Evolutionary conservation across 2,888 invertebrate species (phyloP).

Genomic region (Dastarcus helophoroides): DNA sequence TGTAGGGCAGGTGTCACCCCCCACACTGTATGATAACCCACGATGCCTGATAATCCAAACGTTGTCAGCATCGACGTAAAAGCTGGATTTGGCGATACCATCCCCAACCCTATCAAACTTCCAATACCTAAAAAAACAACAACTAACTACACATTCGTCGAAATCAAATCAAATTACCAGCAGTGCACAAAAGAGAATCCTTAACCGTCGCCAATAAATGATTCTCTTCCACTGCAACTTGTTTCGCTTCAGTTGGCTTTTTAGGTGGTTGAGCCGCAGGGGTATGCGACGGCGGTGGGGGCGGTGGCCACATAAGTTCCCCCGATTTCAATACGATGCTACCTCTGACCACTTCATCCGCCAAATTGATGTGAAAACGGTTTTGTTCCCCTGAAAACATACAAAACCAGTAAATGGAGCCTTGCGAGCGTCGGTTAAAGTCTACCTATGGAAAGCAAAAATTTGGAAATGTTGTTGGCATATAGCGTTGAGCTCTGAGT

Average conservation of each 20-base stretch:
- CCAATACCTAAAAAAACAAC: constrained; percentile 48
- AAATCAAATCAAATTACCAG: constrained; percentile 40
- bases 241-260: constrained; percentile 6
- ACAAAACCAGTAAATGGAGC: constrained; percentile 1
- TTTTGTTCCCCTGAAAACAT: constrained; percentile 52
- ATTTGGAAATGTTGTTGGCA: constrained; percentile 84
- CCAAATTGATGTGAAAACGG: constrained; percentile 66
- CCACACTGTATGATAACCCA: constrained; percentile 84
- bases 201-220: constrained; percentile 61
- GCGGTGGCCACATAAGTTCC: constrained; percentile 68
- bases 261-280: constrained; percentile 36
- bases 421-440: constrained; percentile 8
- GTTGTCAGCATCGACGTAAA: constrained; percentile 84
- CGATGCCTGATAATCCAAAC: constrained; percentile 69
- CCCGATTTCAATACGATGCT: constrained; percentile 68
- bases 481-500: constrained; percentile 79
- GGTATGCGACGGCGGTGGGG: constrained; percentile 46
- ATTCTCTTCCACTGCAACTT: constrained; percentile 31
- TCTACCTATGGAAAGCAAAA: constrained; percentile 67
- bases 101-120: constrained; percentile 54
- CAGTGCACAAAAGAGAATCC: constrained; percentile 54
- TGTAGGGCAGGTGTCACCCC: constrained; percentile 84
- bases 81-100: constrained; percentile 68
- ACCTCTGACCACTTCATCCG: constrained; percentile 80
- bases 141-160: too few relatives aligned